Base-by-base conservation (phyloP, 2,113 vertebrate species). In the Oncorhynchus clarkii region DNA sequence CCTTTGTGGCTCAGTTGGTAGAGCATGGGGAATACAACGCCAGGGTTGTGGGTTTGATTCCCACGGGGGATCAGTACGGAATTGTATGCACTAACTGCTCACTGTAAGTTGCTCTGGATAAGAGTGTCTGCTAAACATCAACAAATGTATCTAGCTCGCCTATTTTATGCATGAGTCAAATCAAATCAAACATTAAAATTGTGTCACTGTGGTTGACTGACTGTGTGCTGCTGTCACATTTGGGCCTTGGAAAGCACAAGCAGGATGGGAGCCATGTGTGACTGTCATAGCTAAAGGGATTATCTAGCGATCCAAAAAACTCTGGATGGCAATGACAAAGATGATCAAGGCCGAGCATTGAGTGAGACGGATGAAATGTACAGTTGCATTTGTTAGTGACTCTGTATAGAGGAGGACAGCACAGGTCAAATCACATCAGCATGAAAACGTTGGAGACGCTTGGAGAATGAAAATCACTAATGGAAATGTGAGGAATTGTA, bases 281-380 rank as follows among this genome's bases (percentile, higher is more conserved):
- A 77, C 26, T 66, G 71, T 76, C 68, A 66, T 39, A 22, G 76
- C 74, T 87, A 82, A 87, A 72, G 0, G 82, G 87, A 88, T 88
- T 84, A 86, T 80, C 73, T 77, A 65, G 84, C 75, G 79, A 83
- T 89, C 85, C 88, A 77, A 78, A 85, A 49, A 83, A 89, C 49
- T 78, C 80, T 74, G 80, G 75, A 72, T 22, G 69, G 70, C 79
- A 5, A 75, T 70, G 67, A 74, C 76, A 78, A 78, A 64, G 59
- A 29, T 57, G 82, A 84, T 82, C 70, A 18, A 65, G 39, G 26
- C 45, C 67, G 34, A 29, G 48, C 31, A 12, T 22, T 24, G n/a
- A 6, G 66, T 74, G 22, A 48, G 0, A 8, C 49, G 60, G 73
- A 88, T 75, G 77, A 86, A 89, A 82, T 67, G 11, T 73, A 18